A percentile compares a stretch with the other conserved stretches of the same genome.
Conservation (phyloP, 2,113 vertebrate genomes). For the Tetrax tetrax region DNA sequence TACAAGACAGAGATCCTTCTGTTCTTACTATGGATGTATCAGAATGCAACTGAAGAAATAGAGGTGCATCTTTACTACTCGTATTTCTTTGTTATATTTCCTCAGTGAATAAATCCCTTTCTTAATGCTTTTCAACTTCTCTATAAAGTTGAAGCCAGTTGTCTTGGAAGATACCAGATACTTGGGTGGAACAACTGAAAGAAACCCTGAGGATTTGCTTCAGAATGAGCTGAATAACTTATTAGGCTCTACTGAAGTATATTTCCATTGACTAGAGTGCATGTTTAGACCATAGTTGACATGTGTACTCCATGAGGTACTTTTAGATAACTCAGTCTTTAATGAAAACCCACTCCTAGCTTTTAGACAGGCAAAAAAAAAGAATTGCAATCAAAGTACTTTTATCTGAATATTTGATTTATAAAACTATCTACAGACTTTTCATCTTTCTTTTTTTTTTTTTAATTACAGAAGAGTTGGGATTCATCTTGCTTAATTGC, state of each 20-base stretch:
- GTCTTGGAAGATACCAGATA: not conserved
- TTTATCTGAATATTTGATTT: not conserved
- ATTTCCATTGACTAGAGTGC: not conserved
- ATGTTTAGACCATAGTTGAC: not conserved
- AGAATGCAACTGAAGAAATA: not conserved
- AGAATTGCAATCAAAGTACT: not conserved
- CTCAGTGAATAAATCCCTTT: not conserved
- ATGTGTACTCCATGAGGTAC: not conserved
- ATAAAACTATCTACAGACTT: not conserved
- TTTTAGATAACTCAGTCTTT: not conserved
- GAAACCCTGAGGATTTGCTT: not conserved
- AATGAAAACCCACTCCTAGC: not conserved
- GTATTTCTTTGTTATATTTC: not conserved
- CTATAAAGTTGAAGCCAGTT: not conserved
- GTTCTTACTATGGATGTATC: not conserved
- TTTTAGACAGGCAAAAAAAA: not conserved
- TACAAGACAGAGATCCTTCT: not conserved
- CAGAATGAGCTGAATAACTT: not conserved
- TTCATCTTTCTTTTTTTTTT: not conserved
- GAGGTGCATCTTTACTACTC: not conserved
- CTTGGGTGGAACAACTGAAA: not conserved
- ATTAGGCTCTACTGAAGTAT: not conserved
- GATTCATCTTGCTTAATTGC: not conserved
- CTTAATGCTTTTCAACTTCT: not conserved
- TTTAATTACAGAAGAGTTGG: not conserved